These are phyloP conservation scores for Caenorhabditis sp. DNA, from an alignment of 2,888 invertebrate species.

Conservation along the genomic window DNA sequence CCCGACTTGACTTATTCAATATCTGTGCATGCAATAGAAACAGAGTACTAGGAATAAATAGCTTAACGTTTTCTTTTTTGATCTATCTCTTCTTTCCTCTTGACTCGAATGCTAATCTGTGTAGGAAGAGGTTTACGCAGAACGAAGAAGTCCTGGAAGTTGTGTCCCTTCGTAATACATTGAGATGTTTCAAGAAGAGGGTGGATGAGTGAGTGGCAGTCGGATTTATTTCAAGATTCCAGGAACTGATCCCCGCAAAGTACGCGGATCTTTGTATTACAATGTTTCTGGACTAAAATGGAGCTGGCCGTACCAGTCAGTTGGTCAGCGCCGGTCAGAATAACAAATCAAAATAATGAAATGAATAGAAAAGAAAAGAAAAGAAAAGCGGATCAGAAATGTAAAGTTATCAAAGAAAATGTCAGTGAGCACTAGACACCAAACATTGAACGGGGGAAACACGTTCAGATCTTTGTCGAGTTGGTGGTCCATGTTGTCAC, in stretches of 20 bases:
- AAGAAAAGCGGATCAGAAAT: background rate
- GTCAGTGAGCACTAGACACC: constrained; percentile 3
- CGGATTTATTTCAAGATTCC: background rate
- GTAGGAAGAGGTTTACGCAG: background rate
- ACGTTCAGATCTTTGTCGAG: constrained; percentile 28
- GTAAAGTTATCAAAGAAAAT: constrained; percentile 6
- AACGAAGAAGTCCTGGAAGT: background rate
- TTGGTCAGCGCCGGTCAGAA: background rate
- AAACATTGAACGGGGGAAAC: constrained; percentile 19
- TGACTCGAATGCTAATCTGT: constrained; percentile 9
- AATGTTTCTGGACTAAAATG: background rate
- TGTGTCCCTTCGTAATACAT: background rate
- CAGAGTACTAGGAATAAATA: background rate
- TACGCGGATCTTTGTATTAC: constrained; percentile 3
- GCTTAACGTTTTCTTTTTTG: constrained; percentile 11
- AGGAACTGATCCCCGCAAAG: background rate
- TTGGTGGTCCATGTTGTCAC: constrained; percentile 30
- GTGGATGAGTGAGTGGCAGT: no score
- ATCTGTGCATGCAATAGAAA: background rate
- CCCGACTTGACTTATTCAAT: no score
- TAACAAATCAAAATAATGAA: constrained; percentile 3
- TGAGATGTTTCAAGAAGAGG: constrained; percentile 12
- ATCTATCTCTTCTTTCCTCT: background rate
- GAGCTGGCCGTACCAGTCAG: background rate
- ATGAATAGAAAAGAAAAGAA: background rate